Evolutionary conservation across 2,888 invertebrate genomes (phyloP), one percentile per base, ranked within the genome.

Genomic region (Resseliella maxima): DNA sequence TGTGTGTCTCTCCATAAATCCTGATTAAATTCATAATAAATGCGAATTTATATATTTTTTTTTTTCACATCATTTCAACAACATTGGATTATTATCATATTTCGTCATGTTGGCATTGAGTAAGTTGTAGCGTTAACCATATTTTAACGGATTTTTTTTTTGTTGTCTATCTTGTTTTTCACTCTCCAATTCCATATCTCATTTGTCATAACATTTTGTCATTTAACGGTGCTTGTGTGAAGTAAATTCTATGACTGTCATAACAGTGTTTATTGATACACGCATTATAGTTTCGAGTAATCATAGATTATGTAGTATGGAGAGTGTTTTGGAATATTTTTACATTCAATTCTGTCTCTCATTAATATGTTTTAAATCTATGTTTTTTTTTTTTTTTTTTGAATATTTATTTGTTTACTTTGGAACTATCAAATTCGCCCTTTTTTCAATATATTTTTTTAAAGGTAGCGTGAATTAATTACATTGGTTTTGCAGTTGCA

Each of bases 11-110:
- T 41, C 41, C 59, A 72, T 72, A 27, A 72, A 72, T 72, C 31
- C 72, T 35, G 72, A 72, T 72, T 31, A 72, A 72, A 72, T 72
- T 72, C 31, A 72, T 72, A 35, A 72, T 72, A 72, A 72, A 72
- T 72, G 59, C 24, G 59, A 24, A 24, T n/a, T n/a, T n/a, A n/a
- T n/a, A n/a, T n/a, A n/a, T n/a, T n/a, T n/a, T n/a, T n/a, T 27
- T 24, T 59, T 59, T 59, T 24, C 27, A 27, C 27, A 59, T 59
- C 72, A 1, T n/a, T 72, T 72, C 35, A 72, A 72, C 72, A 72
- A 35, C 15, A 35, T 35, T 72, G 72, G 72, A 72, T 72, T 72
- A 72, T 72, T 72, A 31, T 72, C 31, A 35, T 72, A 72, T 72
- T n/a, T 35, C n/a, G 31, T 35, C 31, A 72, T 72, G 72, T 72